Evolutionary conservation across 2,113 vertebrate species (phyloP), one percentile per base, ranked within the genome.

Genomic region (Grammomys dolichurus): DNA sequence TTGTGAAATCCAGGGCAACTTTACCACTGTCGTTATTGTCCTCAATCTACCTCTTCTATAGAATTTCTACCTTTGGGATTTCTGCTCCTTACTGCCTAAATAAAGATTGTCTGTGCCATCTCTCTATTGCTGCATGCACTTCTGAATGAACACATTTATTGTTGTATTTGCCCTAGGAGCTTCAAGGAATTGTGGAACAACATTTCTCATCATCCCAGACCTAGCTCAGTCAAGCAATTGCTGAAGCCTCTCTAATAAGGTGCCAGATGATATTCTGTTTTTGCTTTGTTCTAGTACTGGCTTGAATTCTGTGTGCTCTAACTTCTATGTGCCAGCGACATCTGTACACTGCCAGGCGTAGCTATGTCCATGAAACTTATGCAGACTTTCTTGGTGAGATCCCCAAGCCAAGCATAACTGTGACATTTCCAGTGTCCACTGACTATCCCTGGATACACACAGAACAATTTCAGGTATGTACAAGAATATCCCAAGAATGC

Each of bases 211-310:
- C 16, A 4, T 81, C 33, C 10, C 9, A 56, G 19, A 22, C 5
- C 5, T 56, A 58, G 17, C 20, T 81, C 48, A 81, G 19, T 58
- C 51, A 56, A 36, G 10, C 10, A 22, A 20, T 12, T 56, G 20
- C 17, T n/a, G 77, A 36, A 80, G 51, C 3, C 0, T 10, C 5
- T 22, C 33, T 2, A 10, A 24, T 12, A 1, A 10, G 19, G 2
- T 56, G 10, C 12, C 10, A 58, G 17, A n/a, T 81, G 51, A 20
- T n/a, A 22, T n/a, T 5, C 51, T n/a, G 51, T 3, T 51, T 16
- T 56, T 36, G 31, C 9, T 36, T 17, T 11, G 1, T 8, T 36
- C 51, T 56, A 36, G 10, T 51, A 80, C 16, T 54, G 9, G 48
- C 36, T 80, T 36, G 31, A 19, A 51, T 51, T 51, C 51, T 51